These are phyloP conservation scores for Chrosomus eos DNA, from an alignment of 2,797 vertebrate genomes.

Conservation along the genomic window DNA sequence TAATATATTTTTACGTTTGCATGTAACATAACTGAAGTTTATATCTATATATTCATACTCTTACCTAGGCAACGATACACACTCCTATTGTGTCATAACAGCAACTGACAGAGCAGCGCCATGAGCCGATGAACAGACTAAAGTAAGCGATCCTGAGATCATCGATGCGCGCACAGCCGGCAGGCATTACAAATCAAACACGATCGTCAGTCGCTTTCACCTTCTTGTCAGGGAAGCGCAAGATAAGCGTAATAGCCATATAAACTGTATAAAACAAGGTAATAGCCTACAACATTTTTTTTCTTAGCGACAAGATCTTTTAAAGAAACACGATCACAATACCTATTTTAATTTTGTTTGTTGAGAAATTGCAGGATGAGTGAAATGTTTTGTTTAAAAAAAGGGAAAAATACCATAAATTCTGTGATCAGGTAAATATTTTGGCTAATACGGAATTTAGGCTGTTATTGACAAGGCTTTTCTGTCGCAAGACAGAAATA, in stretches of 20 bases:
- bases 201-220: conserved; percentile 54
- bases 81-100: conserved; percentile 22
- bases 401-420: neutral
- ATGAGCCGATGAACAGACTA: conserved; percentile 65
- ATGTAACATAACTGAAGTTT: neutral
- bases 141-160: conserved; percentile 45
- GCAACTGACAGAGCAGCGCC: conserved; percentile 51
- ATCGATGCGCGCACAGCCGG: conserved; percentile 58
- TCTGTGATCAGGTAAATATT: neutral
- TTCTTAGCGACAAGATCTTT: neutral
- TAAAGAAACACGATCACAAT: too few relatives aligned
- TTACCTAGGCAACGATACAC: conserved; percentile 22
- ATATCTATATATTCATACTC: neutral
- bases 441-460: neutral
- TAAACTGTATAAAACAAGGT: too few relatives aligned
- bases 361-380: neutral
- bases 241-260: neutral
- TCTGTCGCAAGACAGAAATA: neutral
- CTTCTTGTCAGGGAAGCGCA: neutral
- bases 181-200: conserved; percentile 56
- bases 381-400: neutral
- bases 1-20: neutral
- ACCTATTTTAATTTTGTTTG: neutral
- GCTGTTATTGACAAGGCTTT: neutral
- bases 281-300: neutral